Evolutionary conservation across 2,113 vertebrate species (phyloP), one percentile per base, ranked within the genome.

Genomic region (Oncorhynchus gorbuscha): DNA sequence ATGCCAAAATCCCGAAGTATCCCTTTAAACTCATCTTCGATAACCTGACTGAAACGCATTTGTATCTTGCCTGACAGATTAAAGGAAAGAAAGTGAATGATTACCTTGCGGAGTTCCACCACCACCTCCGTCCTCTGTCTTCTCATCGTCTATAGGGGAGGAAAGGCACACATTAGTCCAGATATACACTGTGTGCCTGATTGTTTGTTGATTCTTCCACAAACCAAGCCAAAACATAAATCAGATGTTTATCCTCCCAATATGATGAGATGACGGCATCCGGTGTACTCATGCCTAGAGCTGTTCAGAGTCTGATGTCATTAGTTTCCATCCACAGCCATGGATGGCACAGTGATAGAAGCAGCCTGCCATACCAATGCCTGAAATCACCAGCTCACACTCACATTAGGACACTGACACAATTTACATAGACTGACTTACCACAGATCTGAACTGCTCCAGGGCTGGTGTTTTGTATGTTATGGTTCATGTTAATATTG

Each of bases 71-170:
- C 30, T 35, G 55, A n/a, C 24, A 20, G 51, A 55, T 55, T 16
- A 35, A 13, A 48, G 59, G 22, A 58, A 28, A 48, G 3, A 26
- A 13, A 22, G 7, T 14, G 9, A 13, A 4, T 48, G 3, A 84
- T 93, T 93, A 99, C 98, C 96, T 99, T 99, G 90, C 98, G 94
- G 88, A 99, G 92, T 83, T 99, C 97, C 81, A 99, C 97, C 65
- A 98, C 98, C 45, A 99, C 97, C 93, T 99, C 98, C 81, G 98
- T 99, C 91, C 97, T 94, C 88, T 99, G 97, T 94, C 98, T 96
- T 94, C 98, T 97, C 97, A 99, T 99, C 84, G 95, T 96, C 98
- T 99, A 91, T 80, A 90, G 69, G 16, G 72, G 75, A 90, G 35
- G 78, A 48, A 65, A 55, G 0, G 51, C 68, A n/a, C 62, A 49